These are phyloP conservation scores for Sardina pilchardus DNA, from an alignment of 2,113 vertebrate species.

Conservation along the genomic window DNA sequence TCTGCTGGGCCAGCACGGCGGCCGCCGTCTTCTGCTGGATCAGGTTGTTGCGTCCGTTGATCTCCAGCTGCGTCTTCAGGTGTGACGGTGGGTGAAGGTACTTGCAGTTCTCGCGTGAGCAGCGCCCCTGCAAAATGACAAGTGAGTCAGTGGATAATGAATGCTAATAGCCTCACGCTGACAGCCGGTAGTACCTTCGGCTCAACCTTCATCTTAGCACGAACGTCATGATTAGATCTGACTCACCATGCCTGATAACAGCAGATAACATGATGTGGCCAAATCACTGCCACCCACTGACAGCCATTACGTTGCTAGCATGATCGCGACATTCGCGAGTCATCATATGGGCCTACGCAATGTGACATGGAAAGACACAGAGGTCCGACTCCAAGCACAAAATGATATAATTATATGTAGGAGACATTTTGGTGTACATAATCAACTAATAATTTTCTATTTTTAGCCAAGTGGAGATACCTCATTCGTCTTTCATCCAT, in stretches of 20 bases:
- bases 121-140: constrained; percentile 81
- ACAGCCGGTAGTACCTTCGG: not conserved
- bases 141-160: constrained; percentile 11
- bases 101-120: constrained; percentile 96
- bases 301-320: not conserved
- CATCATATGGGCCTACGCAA: not conserved
- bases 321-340: too few relatives aligned
- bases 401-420: too few relatives aligned
- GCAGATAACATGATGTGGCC: not conserved
- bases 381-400: not conserved
- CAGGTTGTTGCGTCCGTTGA: constrained; percentile 95
- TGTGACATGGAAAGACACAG: not conserved
- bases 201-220: not conserved
- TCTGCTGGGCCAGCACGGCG: constrained; percentile 91
- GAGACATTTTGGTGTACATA: too few relatives aligned
- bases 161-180: not conserved
- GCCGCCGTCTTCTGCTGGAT: constrained; percentile 96
- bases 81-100: constrained; percentile 95
- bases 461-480: too few relatives aligned
- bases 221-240: not conserved
- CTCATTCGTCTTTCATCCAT: not conserved
- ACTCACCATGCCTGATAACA: not conserved
- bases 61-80: constrained; percentile 95
- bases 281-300: not conserved
- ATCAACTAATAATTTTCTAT: too few relatives aligned